Conservation (phyloP, 2,113 vertebrate genomes). For the Trogon melanurus region DNA sequence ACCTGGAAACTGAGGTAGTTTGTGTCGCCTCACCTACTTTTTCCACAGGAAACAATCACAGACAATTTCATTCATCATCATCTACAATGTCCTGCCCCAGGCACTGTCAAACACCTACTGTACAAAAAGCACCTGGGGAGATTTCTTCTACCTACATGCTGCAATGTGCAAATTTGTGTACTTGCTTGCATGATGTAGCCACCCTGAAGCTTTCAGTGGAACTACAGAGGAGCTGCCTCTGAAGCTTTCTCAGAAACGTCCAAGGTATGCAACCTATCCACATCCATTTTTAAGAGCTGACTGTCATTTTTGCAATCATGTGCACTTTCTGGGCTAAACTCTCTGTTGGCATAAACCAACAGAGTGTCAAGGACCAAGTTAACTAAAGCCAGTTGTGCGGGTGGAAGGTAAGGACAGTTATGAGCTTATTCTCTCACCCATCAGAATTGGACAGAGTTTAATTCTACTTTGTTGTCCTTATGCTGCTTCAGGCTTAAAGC, state of each 20-base stretch:
- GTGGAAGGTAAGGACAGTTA: background rate
- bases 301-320: background rate
- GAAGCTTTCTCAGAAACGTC: background rate
- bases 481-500: background rate
- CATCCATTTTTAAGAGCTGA: background rate
- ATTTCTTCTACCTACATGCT: fast-evolving
- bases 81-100: fast-evolving
- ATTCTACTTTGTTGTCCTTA: background rate
- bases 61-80: background rate
- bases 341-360: background rate
- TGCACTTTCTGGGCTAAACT: background rate
- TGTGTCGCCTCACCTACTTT: background rate
- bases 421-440: background rate
- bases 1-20: background rate
- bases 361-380: background rate
- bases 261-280: background rate
- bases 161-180: background rate
- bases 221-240: background rate
- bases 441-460: background rate
- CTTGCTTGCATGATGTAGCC: background rate
- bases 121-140: background rate
- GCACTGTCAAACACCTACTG: background rate
- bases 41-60: background rate
- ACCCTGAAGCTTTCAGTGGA: background rate
- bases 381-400: background rate